A percentile compares a stretch with the other conserved stretches of the same genome.
Evolutionary conservation across 2,113 vertebrate species (phyloP).

Genomic region (Dromaius novaehollandiae): DNA sequence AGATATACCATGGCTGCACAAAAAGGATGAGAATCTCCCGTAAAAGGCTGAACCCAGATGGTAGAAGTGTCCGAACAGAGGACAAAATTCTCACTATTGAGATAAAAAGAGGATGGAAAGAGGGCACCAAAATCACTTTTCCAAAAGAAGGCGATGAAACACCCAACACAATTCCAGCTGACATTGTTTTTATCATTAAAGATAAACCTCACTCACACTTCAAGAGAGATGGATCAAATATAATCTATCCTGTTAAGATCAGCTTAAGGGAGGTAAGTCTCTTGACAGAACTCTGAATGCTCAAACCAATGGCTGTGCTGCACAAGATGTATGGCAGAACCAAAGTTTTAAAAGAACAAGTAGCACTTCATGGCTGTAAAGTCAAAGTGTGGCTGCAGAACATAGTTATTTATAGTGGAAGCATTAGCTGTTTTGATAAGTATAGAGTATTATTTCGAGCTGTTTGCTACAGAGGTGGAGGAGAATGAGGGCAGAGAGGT

Average conservation of each 20-base stretch:
- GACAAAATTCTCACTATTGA: constrained; percentile 98
- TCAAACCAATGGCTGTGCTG: not conserved
- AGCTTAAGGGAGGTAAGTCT: constrained; percentile 92
- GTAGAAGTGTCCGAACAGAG: constrained; percentile 90
- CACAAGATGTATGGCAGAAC: not conserved
- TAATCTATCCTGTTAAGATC: constrained; percentile 92
- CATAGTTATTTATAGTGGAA: not conserved
- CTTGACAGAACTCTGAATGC: not conserved
- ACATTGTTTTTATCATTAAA: constrained; percentile 98
- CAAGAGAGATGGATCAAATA: constrained; percentile 95
- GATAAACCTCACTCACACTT: constrained; percentile 96
- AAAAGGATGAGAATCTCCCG: constrained; percentile 98
- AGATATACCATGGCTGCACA: constrained; percentile 94
- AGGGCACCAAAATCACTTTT: constrained; percentile 99
- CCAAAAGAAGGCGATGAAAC: constrained; percentile 95
- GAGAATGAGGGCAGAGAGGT: not conserved
- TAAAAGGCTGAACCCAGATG: constrained; percentile 93
- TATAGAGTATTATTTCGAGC: not conserved
- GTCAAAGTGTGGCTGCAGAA: not conserved
- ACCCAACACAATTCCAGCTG: constrained; percentile 91
- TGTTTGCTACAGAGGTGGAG: not conserved
- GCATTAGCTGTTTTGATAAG: not conserved
- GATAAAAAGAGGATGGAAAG: constrained; percentile 98
- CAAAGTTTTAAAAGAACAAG: not conserved
- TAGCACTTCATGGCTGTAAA: not conserved